Conservation (phyloP, 2,888 invertebrate genomes). For the Melanargia galathea region DNA sequence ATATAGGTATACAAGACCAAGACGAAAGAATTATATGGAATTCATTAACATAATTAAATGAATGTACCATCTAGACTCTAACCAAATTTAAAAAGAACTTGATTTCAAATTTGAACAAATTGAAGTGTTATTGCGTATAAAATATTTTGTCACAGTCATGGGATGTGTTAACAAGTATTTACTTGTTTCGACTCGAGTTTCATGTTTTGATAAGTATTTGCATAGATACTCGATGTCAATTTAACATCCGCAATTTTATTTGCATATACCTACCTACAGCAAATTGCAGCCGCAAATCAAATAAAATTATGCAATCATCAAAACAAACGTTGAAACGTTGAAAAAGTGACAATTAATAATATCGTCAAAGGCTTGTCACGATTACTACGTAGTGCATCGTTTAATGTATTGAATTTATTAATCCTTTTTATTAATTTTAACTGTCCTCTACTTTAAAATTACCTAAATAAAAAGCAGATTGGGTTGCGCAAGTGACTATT, state of each 20-base stretch:
- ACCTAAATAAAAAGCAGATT: too few relatives aligned
- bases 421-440: too few relatives aligned
- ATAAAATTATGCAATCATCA: neutral
- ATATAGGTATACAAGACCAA: too few relatives aligned
- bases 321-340: neutral
- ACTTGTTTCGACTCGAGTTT: neutral
- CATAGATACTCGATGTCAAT: neutral
- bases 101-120: neutral
- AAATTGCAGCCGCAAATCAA: neutral
- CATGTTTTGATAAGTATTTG: neutral
- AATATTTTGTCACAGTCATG: neutral
- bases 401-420: too few relatives aligned
- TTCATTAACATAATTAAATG: too few relatives aligned
- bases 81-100: neutral
- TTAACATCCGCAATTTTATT: constrained; percentile 12
- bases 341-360: neutral
- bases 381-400: too few relatives aligned
- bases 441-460: too few relatives aligned
- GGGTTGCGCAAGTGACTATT: too few relatives aligned
- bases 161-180: neutral
- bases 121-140: neutral
- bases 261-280: neutral
- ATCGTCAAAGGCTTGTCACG: too few relatives aligned
- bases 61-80: too few relatives aligned
- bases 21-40: too few relatives aligned